These are phyloP conservation scores for Aurelia sp. DNA, from an alignment of 30 jellyfish, hydroid and myxozoan genomes.

Conservation along the genomic window DNA sequence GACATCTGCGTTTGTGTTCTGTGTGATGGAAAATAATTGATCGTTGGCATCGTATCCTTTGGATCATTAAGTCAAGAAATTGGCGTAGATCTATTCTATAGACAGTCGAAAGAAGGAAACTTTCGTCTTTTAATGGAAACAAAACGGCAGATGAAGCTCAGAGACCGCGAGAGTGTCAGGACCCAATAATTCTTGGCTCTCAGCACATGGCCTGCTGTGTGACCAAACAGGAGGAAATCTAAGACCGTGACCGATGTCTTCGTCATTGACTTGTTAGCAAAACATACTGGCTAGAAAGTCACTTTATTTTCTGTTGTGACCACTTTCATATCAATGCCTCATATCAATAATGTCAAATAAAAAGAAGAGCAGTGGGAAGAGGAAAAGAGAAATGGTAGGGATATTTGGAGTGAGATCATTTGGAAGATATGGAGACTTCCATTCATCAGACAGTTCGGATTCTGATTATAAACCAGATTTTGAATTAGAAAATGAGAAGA, in stretches of 20 bases:
- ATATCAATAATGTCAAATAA: not conserved
- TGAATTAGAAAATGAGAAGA: not conserved
- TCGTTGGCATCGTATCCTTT: too few species aligned
- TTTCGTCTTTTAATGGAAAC: too few species aligned
- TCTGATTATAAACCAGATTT: constrained; percentile 54
- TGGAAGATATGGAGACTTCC: constrained; percentile 54
- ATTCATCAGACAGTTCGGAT: constrained; percentile 64
- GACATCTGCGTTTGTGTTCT: too few species aligned
- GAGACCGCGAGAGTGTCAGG: too few species aligned
- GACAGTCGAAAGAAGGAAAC: too few species aligned
- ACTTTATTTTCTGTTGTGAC: not conserved
- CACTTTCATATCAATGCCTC: too few species aligned
- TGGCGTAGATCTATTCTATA: too few species aligned
- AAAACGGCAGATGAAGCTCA: not conserved
- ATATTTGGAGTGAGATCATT: constrained; percentile 5
- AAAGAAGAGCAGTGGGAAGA: not conserved
- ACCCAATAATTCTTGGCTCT: not conserved
- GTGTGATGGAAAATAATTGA: too few species aligned
- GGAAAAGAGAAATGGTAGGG: not conserved
- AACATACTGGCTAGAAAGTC: not conserved
- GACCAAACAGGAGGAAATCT: not conserved
- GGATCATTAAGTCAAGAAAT: too few species aligned
- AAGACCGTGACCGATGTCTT: not conserved
- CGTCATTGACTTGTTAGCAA: too few species aligned
- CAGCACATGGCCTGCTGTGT: too few species aligned